Evolutionary conservation across 2,113 vertebrate genomes (phyloP).

Genomic region (Cyprinodon variegatus): DNA sequence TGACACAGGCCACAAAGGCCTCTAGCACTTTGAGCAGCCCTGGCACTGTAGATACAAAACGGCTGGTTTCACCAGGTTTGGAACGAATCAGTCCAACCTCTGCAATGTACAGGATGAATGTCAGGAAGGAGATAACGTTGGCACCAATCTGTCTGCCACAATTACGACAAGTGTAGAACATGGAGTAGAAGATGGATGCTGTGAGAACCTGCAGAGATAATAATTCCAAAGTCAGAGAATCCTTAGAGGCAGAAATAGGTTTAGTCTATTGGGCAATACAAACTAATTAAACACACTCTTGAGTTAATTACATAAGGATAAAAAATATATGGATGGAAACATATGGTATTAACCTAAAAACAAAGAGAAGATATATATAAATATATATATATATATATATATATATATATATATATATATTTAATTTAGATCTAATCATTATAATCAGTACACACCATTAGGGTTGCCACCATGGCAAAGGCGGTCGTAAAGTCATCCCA

Average conservation of each 20-base stretch:
- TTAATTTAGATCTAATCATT: not conserved
- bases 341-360: no score
- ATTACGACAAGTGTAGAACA: not conserved
- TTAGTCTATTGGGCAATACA: not conserved
- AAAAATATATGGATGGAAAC: not conserved
- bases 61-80: constrained; percentile 83
- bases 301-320: not conserved
- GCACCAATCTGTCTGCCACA: constrained; percentile 72
- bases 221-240: not conserved
- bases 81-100: constrained; percentile 85
- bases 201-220: constrained; percentile 73
- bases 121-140: constrained; percentile 77
- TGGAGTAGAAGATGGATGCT: constrained; percentile 83
- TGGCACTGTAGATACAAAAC: constrained; percentile 85
- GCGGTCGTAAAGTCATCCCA: constrained; percentile 88
- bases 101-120: constrained; percentile 79
- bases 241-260: not conserved
- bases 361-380: no score
- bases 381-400: no score
- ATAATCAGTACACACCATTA: constrained; percentile 76
- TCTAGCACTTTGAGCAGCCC: constrained; percentile 90
- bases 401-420: not conserved
- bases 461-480: constrained; percentile 84
- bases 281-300: not conserved
- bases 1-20: constrained; percentile 83